These are phyloP conservation scores for Trachymyrmex septentrionalis DNA, from an alignment of 1,140 invertebrate species.

Conservation along the genomic window DNA sequence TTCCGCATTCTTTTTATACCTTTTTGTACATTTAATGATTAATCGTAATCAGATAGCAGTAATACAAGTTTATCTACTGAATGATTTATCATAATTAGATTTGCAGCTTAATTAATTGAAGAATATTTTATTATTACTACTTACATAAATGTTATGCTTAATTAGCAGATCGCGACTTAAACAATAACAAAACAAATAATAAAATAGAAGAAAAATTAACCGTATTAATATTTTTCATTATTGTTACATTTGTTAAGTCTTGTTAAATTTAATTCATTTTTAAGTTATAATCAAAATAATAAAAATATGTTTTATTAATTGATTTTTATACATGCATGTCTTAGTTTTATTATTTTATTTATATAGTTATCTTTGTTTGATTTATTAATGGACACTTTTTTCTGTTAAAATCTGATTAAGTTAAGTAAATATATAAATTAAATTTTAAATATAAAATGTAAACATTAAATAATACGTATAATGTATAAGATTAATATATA, in stretches of 20 bases:
- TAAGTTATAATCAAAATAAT: not conserved
- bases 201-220: not conserved
- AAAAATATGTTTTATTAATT: not conserved
- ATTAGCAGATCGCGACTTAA: not conserved
- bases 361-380: not conserved
- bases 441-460: no score
- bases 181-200: slow-evolving; percentile 7
- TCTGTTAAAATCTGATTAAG: not conserved
- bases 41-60: slow-evolving; percentile 21
- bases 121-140: slow-evolving; percentile 4
- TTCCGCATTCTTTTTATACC: not conserved
- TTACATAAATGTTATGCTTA: not conserved
- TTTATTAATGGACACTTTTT: not conserved
- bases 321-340: not conserved
- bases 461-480: not conserved
- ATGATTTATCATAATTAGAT: slow-evolving; percentile 11
- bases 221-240: not conserved
- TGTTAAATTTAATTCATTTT: slow-evolving; percentile 11
- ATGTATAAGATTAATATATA: not conserved
- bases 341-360: not conserved
- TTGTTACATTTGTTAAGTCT: not conserved
- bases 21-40: not conserved
- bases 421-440: not conserved
- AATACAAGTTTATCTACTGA: not conserved
- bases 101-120: not conserved